These are phyloP conservation scores for Astreopora myriophthalma DNA, from an alignment of 64 coral and sea anemone species.

Conservation along the genomic window DNA sequence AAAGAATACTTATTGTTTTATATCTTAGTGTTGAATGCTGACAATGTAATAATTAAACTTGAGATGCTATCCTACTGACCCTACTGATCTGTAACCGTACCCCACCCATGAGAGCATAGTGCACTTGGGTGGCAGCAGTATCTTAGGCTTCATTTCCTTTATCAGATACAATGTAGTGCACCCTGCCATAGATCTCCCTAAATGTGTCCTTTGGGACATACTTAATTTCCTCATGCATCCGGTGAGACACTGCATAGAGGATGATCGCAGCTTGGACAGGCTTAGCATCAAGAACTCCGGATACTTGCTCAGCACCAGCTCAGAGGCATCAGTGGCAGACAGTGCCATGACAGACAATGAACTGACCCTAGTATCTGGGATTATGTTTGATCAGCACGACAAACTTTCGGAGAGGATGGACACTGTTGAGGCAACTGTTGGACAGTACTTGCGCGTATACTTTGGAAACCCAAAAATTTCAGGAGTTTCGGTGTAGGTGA, in stretches of 20 bases:
- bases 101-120: background rate
- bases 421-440: slow-evolving; percentile 82
- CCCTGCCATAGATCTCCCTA: slow-evolving; percentile 93
- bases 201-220: slow-evolving; percentile 92
- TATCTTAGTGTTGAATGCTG: no score
- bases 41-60: no score
- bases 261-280: slow-evolving; percentile 53
- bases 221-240: slow-evolving; percentile 97
- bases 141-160: slow-evolving; percentile 70
- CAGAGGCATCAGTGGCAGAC: slow-evolving; percentile 30
- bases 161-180: slow-evolving; percentile 99
- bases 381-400: slow-evolving; percentile 93
- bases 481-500: slow-evolving; percentile 58
- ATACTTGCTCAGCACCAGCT: slow-evolving; percentile 28
- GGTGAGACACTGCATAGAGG: slow-evolving; percentile 84
- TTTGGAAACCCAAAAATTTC: slow-evolving; percentile 61
- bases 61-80: background rate
- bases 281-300: slow-evolving; percentile 45
- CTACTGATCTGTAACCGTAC: background rate
- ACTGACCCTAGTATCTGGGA: slow-evolving; percentile 83
- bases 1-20: no score
- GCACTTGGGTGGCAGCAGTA: background rate
- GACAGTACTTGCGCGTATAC: slow-evolving; percentile 75
- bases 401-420: slow-evolving; percentile 87
- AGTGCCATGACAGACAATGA: slow-evolving; percentile 75